A percentile compares a stretch with the other conserved stretches of the same genome.
These are phyloP conservation scores for Macquaria australasica DNA, from an alignment of 2,113 vertebrate species.

Conservation along the genomic window DNA sequence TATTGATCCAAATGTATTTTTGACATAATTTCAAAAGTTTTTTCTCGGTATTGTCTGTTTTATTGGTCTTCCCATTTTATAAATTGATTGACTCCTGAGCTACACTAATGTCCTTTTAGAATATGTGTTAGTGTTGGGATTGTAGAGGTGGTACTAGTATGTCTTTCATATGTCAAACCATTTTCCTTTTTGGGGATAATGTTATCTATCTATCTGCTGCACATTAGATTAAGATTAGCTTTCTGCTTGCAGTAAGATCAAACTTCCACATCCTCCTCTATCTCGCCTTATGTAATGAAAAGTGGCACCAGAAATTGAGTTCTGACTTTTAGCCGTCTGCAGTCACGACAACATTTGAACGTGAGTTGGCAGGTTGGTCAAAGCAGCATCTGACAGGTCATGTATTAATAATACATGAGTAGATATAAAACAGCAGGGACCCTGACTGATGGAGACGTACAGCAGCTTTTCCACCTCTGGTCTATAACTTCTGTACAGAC, in stretches of 20 bases:
- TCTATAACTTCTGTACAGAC: neutral
- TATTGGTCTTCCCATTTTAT: neutral
- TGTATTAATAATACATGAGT: conserved; percentile 50
- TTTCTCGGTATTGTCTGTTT: neutral
- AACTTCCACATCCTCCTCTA: neutral
- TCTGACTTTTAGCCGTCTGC: conserved; percentile 21
- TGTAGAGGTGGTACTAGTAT: neutral
- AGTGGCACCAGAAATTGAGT: conserved; percentile 25
- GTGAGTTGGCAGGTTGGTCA: conserved; percentile 28
- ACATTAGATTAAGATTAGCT: neutral
- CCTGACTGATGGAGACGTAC: conserved; percentile 14
- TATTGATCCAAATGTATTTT: neutral
- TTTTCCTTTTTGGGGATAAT: neutral
- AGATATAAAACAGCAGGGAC: conserved; percentile 38
- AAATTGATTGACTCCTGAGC: neutral
- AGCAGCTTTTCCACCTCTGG: conserved; percentile 24
- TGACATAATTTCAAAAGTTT: neutral
- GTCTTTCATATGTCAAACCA: neutral
- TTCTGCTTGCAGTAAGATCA: neutral
- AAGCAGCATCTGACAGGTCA: conserved; percentile 54
- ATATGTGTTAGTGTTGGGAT: neutral
- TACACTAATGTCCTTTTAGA: too few species aligned
- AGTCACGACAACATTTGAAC: conserved; percentile 22
- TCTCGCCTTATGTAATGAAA: conserved; percentile 8
- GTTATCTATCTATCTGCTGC: neutral